Base-by-base conservation (phyloP, 1,140 invertebrate species). In the Drosophila insularis region DNA sequence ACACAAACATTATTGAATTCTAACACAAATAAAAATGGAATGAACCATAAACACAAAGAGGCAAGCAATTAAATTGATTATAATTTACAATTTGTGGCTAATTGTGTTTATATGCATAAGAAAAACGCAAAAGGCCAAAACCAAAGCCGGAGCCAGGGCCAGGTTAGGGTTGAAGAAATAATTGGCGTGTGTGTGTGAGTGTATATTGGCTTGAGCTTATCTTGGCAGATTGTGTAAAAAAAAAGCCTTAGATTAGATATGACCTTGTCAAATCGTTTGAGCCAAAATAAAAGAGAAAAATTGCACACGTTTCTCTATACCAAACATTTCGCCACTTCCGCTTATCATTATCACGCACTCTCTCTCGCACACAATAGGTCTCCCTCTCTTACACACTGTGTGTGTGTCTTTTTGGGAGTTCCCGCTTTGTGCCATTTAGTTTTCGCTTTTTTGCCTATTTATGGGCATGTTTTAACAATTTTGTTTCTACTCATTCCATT, bases 391-490 rank as follows among this genome's bases (percentile, higher is more conserved):
- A 14, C 11, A 13, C 10, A 2, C 35, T 60, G 4, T 43, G 4
- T 35, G 32, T 7, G 8, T 4, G 37, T 39, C n/a, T 32, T 37
- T 66, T 39, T 35, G 55, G 64, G 62, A 74, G 59, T 63, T 77
- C 70, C 56, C 69, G 8, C 43, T 53, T 50, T 46, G 14, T 8
- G 61, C 17, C 55, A 35, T 70, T 66, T 64, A 13, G 14, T 46
- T 70, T 64, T 19, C 43, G 43, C 14, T 46, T 79, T 76, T 76
- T 71, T 86, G 82, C 82, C 82, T 86, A 89, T 86, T 85, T 86
- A 87, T 86, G 82, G 82, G 55, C 82, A 86, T 86, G 82, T 86
- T 86, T 78, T 64, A 35, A 35, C 32, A 0, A 37, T 68, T 50
- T 46, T 46, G 4, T 23, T 23, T 23, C 23, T 6, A 46, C 6